Conservation (phyloP, 2,797 vertebrate species). For the Tokudaia tokunoshimensis region DNA sequence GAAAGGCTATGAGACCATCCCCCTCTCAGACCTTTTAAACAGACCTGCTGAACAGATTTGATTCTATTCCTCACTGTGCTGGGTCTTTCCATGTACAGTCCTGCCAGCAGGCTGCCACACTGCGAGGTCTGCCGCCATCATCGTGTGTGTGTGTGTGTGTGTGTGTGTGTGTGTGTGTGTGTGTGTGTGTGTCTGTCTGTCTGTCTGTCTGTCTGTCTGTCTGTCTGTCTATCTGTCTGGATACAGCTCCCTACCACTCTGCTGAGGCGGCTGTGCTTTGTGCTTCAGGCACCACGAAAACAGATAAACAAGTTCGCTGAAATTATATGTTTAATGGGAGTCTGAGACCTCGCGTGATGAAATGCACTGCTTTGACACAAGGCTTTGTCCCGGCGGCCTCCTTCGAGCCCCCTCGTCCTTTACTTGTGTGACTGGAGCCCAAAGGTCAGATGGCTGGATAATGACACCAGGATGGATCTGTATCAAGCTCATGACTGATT, state of each 20-base stretch:
- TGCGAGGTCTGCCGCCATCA: conserved; percentile 12
- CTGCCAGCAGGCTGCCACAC: conserved; percentile 55
- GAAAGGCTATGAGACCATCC: neutral
- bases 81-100: neutral
- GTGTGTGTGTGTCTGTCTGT: neutral
- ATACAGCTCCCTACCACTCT: neutral
- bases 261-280: neutral
- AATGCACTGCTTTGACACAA: neutral
- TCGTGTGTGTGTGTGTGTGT: too few relatives aligned
- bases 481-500: neutral
- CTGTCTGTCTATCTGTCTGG: too few relatives aligned
- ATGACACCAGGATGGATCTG: neutral
- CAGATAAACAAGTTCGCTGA: neutral
- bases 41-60: conserved; percentile 56
- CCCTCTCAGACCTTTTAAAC: neutral
- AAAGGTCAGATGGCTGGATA: neutral
- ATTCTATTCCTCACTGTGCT: neutral
- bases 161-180: too few relatives aligned
- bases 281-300: neutral
- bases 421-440: neutral
- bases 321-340: neutral
- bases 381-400: neutral
- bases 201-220: too few relatives aligned
- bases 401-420: neutral
- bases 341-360: neutral